Conservation (phyloP, 2,888 invertebrate genomes). For the Athripsodes cinereus region DNA sequence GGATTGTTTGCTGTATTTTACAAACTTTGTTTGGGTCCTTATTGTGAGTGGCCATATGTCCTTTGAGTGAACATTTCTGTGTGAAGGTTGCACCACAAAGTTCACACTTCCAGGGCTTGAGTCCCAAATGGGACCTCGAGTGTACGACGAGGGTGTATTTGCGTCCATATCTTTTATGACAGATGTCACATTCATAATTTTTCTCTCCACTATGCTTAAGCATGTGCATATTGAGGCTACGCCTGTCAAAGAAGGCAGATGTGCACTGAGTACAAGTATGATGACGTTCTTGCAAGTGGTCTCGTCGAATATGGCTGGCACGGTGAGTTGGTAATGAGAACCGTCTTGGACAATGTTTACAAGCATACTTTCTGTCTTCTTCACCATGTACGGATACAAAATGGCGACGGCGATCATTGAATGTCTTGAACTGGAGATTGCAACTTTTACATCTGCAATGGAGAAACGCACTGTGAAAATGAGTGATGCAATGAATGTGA, state of each 20-base stretch:
- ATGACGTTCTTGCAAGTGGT: conserved; percentile 14
- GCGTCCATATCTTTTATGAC: conserved; percentile 13
- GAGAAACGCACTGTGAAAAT: background rate
- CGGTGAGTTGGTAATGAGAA: conserved; percentile 11
- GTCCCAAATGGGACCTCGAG: conserved; percentile 15
- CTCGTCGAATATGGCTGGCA: conserved; percentile 12
- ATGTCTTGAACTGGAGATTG: conserved; percentile 12
- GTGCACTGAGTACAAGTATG: conserved; percentile 8
- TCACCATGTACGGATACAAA: conserved; percentile 15
- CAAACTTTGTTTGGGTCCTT: background rate
- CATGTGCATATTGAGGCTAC: conserved; percentile 14
- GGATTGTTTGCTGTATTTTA: too few species aligned
- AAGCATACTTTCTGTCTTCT: conserved; percentile 10
- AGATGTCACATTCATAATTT: conserved; percentile 8
- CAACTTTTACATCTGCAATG: conserved; percentile 15
- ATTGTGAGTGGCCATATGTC: conserved; percentile 14
- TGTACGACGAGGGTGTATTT: conserved; percentile 17
- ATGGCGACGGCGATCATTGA: conserved; percentile 12
- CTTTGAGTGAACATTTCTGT: conserved; percentile 16
- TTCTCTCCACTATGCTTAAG: conserved; percentile 14
- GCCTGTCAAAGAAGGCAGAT: conserved; percentile 8
- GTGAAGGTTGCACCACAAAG: conserved; percentile 16
- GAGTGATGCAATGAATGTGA: too few species aligned
- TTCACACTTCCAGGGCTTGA: conserved; percentile 10
- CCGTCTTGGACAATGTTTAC: conserved; percentile 13